A percentile compares a stretch with the other conserved stretches of the same genome.
phyloP scores from a whole-genome alignment of 2,888 invertebrate genomes.

The Steinernema hermaphroditum region DNA sequence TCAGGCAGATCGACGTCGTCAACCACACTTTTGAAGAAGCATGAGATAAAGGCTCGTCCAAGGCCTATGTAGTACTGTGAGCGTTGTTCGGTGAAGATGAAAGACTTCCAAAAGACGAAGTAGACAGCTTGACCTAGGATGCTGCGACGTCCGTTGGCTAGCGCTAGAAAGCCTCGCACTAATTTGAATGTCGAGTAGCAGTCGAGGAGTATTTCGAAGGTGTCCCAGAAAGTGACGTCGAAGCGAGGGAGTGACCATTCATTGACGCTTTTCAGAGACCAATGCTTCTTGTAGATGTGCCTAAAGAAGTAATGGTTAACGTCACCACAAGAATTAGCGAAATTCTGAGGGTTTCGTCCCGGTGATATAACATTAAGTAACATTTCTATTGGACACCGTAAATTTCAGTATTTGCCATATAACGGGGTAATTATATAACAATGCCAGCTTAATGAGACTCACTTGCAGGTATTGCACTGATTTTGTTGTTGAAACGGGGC shows the following conservation, averaged over 20 bases:
- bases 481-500: constrained; percentile 32
- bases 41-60: neutral
- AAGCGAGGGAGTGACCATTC: constrained; percentile 33
- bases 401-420: neutral
- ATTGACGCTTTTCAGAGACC: constrained; percentile 22
- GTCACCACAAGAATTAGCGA: neutral
- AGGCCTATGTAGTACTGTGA: neutral
- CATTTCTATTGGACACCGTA: neutral
- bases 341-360: neutral
- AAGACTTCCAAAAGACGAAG: constrained; percentile 33
- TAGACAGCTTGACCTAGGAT: constrained; percentile 33
- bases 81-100: constrained; percentile 30
- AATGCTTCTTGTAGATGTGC: constrained; percentile 30
- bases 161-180: constrained; percentile 4
- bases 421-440: neutral
- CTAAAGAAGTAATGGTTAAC: neutral
- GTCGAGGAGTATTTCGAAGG: constrained; percentile 34
- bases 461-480: constrained; percentile 36
- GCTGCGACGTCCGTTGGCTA: constrained; percentile 2
- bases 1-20: neutral
- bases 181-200: constrained; percentile 32
- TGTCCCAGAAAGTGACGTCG: constrained; percentile 29
- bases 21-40: neutral
- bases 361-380: neutral
- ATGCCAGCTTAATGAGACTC: too few species aligned